phyloP scores from a whole-genome alignment of 1,140 invertebrate species.

The Philotrypesis tridentata region DNA sequence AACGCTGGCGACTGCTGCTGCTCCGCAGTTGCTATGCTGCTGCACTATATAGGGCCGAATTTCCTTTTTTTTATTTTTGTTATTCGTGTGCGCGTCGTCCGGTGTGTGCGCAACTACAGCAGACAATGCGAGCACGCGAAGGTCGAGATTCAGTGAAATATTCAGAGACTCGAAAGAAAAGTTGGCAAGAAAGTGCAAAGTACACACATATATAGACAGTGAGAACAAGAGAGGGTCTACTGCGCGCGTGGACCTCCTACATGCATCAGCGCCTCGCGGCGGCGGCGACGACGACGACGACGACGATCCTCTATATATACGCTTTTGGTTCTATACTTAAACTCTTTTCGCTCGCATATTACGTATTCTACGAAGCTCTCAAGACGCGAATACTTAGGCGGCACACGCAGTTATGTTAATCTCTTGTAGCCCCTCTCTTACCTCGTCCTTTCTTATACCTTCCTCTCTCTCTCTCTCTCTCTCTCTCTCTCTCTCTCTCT shows the following conservation, averaged over 20 bases:
- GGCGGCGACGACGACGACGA: not conserved
- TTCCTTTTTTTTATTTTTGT: conserved; percentile 38
- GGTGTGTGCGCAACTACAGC: not conserved
- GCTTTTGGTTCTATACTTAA: not conserved
- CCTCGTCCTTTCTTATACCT: not conserved
- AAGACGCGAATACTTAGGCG: conserved; percentile 54
- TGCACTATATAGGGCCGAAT: too few species aligned
- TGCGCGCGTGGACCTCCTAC: not conserved
- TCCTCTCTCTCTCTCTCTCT: not conserved
- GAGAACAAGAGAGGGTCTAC: not conserved
- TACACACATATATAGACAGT: too few species aligned
- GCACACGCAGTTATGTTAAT: conserved; percentile 58
- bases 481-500: conserved; percentile 16
- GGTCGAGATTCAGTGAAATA: conserved; percentile 43
- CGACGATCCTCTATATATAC: not conserved
- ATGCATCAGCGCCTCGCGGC: not conserved
- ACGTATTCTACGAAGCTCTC: conserved; percentile 57
- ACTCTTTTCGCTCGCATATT: conserved; percentile 48
- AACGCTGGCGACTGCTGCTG: not conserved
- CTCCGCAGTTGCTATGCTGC: not conserved
- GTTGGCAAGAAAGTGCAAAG: conserved; percentile 6
- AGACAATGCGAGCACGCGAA: not conserved
- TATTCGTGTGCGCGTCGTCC: not conserved
- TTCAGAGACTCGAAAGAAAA: conserved; percentile 35
- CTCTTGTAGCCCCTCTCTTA: conserved; percentile 45